Conservation (phyloP, 2,888 invertebrate genomes). For the Cosmia trapezina region DNA sequence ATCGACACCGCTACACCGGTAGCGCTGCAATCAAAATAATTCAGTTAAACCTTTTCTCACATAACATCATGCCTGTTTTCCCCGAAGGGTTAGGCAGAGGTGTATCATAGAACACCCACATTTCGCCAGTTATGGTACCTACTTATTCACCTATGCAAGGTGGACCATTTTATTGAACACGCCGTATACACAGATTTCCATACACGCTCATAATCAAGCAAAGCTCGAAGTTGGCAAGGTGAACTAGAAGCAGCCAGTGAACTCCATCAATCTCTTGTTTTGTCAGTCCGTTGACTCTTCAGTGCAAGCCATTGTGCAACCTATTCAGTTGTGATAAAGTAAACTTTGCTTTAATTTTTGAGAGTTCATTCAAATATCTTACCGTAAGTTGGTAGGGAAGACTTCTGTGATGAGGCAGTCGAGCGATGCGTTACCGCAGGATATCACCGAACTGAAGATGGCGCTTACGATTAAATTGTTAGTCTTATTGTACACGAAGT, state of each 20-base stretch:
- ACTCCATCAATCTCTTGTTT: background rate
- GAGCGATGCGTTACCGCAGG: constrained; percentile 96
- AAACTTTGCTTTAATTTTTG: background rate
- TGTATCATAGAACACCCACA: background rate
- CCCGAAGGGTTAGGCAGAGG: background rate
- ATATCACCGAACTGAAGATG: constrained; percentile 96
- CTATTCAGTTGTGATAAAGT: background rate
- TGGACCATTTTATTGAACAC: background rate
- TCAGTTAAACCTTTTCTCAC: background rate
- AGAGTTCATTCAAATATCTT: constrained; percentile 54
- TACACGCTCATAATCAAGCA: background rate
- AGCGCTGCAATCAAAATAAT: constrained; percentile 90
- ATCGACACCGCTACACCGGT: constrained; percentile 97
- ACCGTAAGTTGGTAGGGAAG: constrained; percentile 97
- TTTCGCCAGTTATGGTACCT: background rate
- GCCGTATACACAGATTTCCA: background rate
- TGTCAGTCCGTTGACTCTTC: background rate
- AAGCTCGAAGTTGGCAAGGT: background rate
- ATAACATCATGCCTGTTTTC: background rate
- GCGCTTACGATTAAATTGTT: constrained; percentile 96
- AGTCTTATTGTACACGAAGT: constrained; percentile 95
- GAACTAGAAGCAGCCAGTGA: background rate
- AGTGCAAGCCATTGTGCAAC: background rate
- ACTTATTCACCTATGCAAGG: background rate
- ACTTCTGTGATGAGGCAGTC: constrained; percentile 98